Percentiles rank a stretch among this genome's conserved stretches.
These are phyloP conservation scores for Phataginus tricuspis DNA, from an alignment of 2,797 vertebrate species.

Conservation along the genomic window DNA sequence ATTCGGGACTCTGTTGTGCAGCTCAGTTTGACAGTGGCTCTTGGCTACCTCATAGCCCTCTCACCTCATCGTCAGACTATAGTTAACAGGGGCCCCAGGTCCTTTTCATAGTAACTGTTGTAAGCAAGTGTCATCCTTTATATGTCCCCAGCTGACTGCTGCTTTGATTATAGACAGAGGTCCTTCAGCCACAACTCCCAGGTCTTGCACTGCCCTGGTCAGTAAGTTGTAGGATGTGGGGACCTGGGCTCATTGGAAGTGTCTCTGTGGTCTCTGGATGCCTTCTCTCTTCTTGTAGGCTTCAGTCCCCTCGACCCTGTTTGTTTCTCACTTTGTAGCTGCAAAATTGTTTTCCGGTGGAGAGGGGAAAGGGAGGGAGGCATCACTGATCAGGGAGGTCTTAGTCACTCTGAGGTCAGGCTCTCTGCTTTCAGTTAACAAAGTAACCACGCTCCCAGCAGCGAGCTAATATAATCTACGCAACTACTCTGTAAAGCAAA, in stretches of 20 bases:
- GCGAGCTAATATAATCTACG: not conserved
- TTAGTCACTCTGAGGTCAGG: not conserved
- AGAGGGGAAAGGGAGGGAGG: not conserved
- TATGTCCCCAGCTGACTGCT: not conserved
- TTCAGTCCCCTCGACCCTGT: not conserved
- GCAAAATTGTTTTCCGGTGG: not conserved
- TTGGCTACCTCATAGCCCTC: not conserved
- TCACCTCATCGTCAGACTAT: not conserved
- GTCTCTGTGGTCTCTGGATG: not conserved
- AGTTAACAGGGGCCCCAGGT: not conserved
- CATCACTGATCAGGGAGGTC: not conserved
- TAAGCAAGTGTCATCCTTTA: not conserved
- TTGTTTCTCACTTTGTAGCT: not conserved
- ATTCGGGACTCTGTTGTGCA: no score
- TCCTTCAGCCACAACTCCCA: not conserved
- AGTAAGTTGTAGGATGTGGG: not conserved
- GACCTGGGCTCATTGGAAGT: not conserved
- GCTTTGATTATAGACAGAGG: not conserved
- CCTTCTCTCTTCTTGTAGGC: not conserved
- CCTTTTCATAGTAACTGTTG: not conserved
- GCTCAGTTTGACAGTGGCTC: not conserved
- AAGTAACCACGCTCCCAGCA: not conserved
- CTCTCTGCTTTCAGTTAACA: not conserved
- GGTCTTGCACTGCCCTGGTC: not conserved
- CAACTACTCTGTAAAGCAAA: not conserved